phyloP scores from a whole-genome alignment of 2,888 invertebrate genomes.

The Eupithecia vulgata region DNA sequence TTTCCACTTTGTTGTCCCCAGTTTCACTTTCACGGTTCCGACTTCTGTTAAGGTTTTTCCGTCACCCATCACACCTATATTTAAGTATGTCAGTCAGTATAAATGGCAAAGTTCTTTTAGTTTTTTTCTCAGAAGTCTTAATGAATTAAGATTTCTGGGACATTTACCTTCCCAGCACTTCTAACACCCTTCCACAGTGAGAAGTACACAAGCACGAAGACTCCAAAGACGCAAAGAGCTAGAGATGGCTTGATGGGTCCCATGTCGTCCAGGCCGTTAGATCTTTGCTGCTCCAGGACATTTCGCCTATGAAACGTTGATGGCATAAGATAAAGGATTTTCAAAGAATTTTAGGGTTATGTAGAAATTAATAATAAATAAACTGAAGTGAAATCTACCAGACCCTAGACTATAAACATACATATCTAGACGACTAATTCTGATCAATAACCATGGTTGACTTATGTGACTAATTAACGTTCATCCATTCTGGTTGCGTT shows the following conservation, averaged over 20 bases:
- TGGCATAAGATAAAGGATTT: conserved; percentile 28
- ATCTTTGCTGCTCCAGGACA: conserved; percentile 92
- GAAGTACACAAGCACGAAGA: conserved; percentile 97
- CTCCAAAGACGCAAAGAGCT: conserved; percentile 94
- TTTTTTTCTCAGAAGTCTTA: background rate
- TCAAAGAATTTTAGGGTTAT: background rate
- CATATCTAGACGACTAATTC: no score
- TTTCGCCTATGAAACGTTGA: conserved; percentile 85
- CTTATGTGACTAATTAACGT: no score
- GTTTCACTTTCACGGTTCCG: background rate
- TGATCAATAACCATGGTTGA: no score
- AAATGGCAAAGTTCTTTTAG: background rate
- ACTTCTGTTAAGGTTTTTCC: no score
- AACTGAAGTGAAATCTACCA: no score
- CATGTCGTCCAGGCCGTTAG: conserved; percentile 93
- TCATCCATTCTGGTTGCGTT: no score
- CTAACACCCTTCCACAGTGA: conserved; percentile 97
- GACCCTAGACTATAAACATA: no score
- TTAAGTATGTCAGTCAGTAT: background rate
- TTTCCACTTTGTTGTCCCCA: background rate
- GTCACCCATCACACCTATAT: background rate
- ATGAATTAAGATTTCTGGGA: background rate
- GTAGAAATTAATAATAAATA: background rate
- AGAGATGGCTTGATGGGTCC: conserved; percentile 95
- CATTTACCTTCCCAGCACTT: conserved; percentile 93